These are phyloP conservation scores for Etheostoma nigrum DNA, from an alignment of 2,797 vertebrate genomes.

Conservation along the genomic window DNA sequence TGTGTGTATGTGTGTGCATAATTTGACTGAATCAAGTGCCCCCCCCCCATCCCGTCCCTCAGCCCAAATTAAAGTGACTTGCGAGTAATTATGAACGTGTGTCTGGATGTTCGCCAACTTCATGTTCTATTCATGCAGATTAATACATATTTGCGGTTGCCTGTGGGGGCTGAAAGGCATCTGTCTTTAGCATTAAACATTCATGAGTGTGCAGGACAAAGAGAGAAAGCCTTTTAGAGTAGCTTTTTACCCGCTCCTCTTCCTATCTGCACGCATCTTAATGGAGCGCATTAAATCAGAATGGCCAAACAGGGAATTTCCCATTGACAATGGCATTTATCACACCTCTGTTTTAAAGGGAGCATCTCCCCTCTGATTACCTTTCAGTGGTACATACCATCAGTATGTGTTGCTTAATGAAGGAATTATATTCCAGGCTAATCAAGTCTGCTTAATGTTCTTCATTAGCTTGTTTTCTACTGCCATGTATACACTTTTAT, in stretches of 20 bases:
- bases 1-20: constrained; percentile 4
- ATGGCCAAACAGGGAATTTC: constrained; percentile 71
- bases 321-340: constrained; percentile 73
- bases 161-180: constrained; percentile 81
- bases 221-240: constrained; percentile 33
- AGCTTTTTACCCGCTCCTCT: constrained; percentile 44
- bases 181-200: constrained; percentile 85
- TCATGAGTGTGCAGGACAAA: constrained; percentile 79
- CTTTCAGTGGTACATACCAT: constrained; percentile 20
- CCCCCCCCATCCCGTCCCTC: constrained; percentile 33
- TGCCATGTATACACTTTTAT: not conserved
- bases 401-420: constrained; percentile 23
- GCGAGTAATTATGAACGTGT: constrained; percentile 84
- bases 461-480: not conserved
- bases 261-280: constrained; percentile 75
- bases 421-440: constrained; percentile 3
- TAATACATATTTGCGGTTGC: constrained; percentile 86
- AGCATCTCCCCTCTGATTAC: constrained; percentile 25
- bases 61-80: constrained; percentile 78
- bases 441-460: not conserved
- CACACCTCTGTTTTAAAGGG: constrained; percentile 65
- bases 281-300: constrained; percentile 75
- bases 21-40: constrained; percentile 49
- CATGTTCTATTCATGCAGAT: constrained; percentile 88
- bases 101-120: constrained; percentile 80